Conservation (phyloP, 2,888 invertebrate genomes). For the Zhengitettix transpicula region DNA sequence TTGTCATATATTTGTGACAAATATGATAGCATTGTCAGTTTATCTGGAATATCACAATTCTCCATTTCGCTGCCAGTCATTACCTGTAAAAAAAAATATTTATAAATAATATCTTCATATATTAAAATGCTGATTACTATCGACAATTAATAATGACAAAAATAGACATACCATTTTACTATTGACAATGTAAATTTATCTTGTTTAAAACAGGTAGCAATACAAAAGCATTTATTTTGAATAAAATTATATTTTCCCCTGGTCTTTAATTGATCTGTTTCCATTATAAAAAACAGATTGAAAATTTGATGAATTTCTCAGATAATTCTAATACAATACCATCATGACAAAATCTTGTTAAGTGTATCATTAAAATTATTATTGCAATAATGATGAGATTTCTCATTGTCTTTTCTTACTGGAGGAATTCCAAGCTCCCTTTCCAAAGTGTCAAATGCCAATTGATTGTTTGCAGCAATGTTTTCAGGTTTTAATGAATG, state of each 20-base stretch:
- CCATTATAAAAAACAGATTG: neutral
- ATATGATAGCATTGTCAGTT: slow-evolving; percentile 61
- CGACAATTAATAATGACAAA: no score
- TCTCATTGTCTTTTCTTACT: slow-evolving; percentile 26
- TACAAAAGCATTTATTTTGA: no score
- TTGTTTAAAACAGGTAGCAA: no score
- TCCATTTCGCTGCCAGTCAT: slow-evolving; percentile 65
- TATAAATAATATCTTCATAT: neutral
- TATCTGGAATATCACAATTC: slow-evolving; percentile 51
- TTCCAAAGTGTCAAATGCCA: slow-evolving; percentile 74
- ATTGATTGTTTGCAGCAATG: slow-evolving; percentile 51
- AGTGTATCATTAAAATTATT: neutral
- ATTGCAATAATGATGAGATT: neutral
- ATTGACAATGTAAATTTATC: no score
- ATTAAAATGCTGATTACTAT: no score
- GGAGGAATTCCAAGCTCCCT: slow-evolving; percentile 59
- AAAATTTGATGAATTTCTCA: neutral
- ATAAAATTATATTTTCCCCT: no score
- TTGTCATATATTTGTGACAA: slow-evolving; percentile 76
- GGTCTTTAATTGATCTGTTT: no score
- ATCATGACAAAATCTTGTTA: neutral
- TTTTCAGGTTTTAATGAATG: slow-evolving; percentile 45
- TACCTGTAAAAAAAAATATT: slow-evolving; percentile 23
- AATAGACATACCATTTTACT: no score
- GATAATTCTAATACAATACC: neutral